Base-by-base conservation (phyloP, 1,140 invertebrate genomes). In the Chymomyza costata region DNA sequence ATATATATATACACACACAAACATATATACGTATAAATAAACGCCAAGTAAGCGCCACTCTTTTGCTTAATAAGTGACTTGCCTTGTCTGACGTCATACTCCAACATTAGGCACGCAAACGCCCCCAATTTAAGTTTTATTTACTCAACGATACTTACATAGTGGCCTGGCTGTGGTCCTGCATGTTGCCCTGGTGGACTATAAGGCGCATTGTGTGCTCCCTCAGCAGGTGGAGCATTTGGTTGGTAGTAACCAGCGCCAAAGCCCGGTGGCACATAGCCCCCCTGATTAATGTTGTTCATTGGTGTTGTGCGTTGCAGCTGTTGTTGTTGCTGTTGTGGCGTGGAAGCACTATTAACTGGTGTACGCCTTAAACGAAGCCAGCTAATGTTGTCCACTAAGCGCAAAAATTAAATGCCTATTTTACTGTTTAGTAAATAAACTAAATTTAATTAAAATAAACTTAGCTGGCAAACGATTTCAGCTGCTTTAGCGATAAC, bases 261-360 rank as follows among this genome's bases (percentile, higher is more conserved):
- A 41, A 65, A 76, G 0, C 65, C 71, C 0, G 68, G 76, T 0
- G 82, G 82, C 5, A 82, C 65, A 13, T 84, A 84, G 13, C 82
- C 82, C 2, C 82, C 82, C 19, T 82, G 63, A 30, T 76, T 61
- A 14, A 84, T 18, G 28, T 84, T 84, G 21, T 53, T 84, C 52
- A 69, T 66, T 47, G 48, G 54, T n/a, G 7, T 71, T 3, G 3
- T 25, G 21, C 21, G 21, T 31, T 62, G 71, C 65, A 54, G 1
- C 11, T n/a, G 25, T 31, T 48, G 39, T 17, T 41, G 14, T 8
- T 6, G 37, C 1, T 37, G 14, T 21, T 15, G 21, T 5, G 21
- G 21, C 13, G 21, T 5, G 21, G 21, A 25, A 25, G 21, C 21
- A 25, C 21, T 25, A 25, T 3, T 3, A 25, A 25, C 21, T 3